Evolutionary conservation across 2,797 vertebrate species (phyloP), one percentile per base, ranked within the genome.

Genomic region (Arrhamphus sclerolepis): DNA sequence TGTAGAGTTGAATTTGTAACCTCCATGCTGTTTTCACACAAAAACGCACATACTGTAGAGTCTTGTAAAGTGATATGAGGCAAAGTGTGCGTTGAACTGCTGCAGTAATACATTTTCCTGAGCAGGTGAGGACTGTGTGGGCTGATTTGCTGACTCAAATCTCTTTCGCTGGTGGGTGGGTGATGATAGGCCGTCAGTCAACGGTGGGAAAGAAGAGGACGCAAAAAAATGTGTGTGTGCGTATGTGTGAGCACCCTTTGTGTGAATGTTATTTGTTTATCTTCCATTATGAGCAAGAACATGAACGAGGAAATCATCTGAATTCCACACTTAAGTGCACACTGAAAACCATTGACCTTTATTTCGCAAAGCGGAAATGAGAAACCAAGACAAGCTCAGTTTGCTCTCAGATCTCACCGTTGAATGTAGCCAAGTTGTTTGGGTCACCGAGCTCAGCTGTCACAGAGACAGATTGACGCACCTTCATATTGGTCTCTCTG

Each of bases 401-500:
- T 24, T 22, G 17, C 46, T 56, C 14, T 51, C 13, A 17, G 38
- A 19, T 56, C 92, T 92, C 90, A 98, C 97, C 97, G 0, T 98
- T 81, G 38, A 98, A 98, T 3, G 48, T 82, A 47, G 95, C 95
- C 58, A 98, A 92, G 70, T 92, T 92, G 82, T 93, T 88, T 18
- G 91, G 92, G 83, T 95, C 92, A 6, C 92, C 94, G 29, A 97
- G 74, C 73, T 96, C 94, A 0, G 93, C 94, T 2, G 96, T 98
- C 75, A 97, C 89, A 0, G 95, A 93, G 47, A 94, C 93, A 0
- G 96, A 95, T 89, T 98, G 96, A 0, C 97, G 95, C 50, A 98
- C 97, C 74, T 98, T 98, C 95, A 94, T 96, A 83, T 98, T 98
- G 55, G 94, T 96, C 89, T 98, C 97, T 51, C 97, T 98, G 88